These are phyloP conservation scores for Mola mola DNA, from an alignment of 2,113 vertebrate species.

Conservation along the genomic window DNA sequence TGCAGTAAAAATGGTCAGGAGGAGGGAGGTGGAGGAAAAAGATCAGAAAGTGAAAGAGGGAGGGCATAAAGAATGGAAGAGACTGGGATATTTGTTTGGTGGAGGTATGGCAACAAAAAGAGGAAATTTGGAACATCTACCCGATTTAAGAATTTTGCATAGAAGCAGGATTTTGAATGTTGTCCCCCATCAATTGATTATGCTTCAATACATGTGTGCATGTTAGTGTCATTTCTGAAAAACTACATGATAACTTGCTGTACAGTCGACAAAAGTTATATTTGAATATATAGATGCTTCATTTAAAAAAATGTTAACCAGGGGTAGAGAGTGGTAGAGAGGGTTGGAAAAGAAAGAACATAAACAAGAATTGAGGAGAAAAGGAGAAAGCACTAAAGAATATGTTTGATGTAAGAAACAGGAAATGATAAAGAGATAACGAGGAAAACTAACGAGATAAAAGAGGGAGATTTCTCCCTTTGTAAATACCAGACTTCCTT, in stretches of 20 bases:
- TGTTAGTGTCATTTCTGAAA: too few species aligned
- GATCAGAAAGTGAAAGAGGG: slow-evolving; percentile 13
- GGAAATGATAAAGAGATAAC: slow-evolving; percentile 30
- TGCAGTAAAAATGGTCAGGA: not conserved
- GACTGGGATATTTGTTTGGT: not conserved
- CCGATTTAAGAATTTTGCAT: too few species aligned
- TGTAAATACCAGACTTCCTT: slow-evolving; percentile 46
- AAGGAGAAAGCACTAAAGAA: slow-evolving; percentile 41
- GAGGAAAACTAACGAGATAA: slow-evolving; percentile 26
- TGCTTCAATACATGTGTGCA: too few species aligned
- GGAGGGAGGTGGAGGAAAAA: not conserved
- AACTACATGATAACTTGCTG: too few species aligned
- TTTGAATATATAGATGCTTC: too few species aligned
- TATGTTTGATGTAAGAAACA: not conserved
- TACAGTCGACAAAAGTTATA: too few species aligned
- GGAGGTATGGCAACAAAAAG: too few species aligned
- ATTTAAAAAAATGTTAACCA: too few species aligned
- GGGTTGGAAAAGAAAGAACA: not conserved
- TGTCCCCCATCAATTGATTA: too few species aligned
- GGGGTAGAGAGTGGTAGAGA: not conserved
- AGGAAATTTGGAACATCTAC: too few species aligned
- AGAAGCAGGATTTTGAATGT: too few species aligned
- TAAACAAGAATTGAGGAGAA: not conserved
- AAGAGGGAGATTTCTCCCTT: slow-evolving; percentile 24
- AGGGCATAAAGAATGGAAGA: not conserved